These are phyloP conservation scores for Cataglyphis hispanica DNA, from an alignment of 1,140 invertebrate species.

Conservation along the genomic window DNA sequence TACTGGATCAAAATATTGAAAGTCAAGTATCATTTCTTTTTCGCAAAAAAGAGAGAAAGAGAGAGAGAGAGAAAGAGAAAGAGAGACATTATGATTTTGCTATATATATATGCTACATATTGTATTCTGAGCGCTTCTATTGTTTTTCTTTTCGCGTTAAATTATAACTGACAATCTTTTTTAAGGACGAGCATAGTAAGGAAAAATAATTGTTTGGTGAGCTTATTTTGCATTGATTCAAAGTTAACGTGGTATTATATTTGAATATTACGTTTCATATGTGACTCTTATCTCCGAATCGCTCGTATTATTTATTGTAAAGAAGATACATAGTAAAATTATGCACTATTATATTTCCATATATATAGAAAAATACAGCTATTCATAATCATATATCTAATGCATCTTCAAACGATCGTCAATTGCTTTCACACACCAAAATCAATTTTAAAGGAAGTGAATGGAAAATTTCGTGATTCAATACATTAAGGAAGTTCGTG, in stretches of 20 bases:
- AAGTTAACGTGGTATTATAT: background rate
- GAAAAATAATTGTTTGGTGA: background rate
- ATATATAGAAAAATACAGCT: background rate
- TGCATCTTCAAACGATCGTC: background rate
- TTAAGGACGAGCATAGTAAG: background rate
- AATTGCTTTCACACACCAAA: slow-evolving; percentile 1
- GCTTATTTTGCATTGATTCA: background rate
- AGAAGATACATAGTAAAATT: background rate
- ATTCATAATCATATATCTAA: background rate
- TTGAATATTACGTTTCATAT: background rate
- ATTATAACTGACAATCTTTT: slow-evolving; percentile 7
- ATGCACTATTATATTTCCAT: no score
- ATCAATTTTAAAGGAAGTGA: slow-evolving; percentile 28
- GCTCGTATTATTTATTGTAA: background rate
- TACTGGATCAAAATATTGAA: slow-evolving; percentile 44
- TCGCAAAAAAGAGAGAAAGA: background rate
- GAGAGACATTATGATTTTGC: background rate
- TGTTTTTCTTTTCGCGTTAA: background rate
- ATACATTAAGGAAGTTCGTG: slow-evolving; percentile 22
- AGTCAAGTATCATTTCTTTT: slow-evolving; percentile 15
- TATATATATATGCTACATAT: background rate
- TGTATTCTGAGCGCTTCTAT: background rate
- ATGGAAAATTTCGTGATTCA: slow-evolving; percentile 37
- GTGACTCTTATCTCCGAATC: background rate
- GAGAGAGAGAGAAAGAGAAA: background rate